Evolutionary conservation across 1,140 invertebrate species (phyloP), one percentile per base, ranked within the genome.

Genomic region (Venturia canescens): DNA sequence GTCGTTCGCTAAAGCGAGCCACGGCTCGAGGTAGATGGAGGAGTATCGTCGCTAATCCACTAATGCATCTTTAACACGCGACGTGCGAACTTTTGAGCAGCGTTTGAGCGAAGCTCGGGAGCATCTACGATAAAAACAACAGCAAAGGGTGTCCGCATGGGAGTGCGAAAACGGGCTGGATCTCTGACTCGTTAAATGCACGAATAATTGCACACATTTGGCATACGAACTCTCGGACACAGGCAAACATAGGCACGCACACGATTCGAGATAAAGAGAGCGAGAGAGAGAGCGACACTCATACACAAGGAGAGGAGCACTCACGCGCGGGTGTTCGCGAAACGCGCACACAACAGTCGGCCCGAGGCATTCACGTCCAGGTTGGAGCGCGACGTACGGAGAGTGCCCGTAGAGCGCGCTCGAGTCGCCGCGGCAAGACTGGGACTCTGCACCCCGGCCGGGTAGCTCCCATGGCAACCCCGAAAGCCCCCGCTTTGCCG

Each of bases 381-480:
- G 38, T 16, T n/a, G 38, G 79, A 83, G 80, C 80, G 80, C 78
- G 48, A 78, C 27, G 38, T 50, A 71, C 80, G 57, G 29, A 69
- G 18, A 31, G 18, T 69, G 7, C 15, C 66, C 66, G 66, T 69
- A 69, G 80, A 83, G 80, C 83, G 74, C 83, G 80, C 80, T 80
- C 66, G 78, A 83, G 80, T 83, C 83, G 83, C 80, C 83, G 78
- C 83, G 80, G 83, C 80, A 83, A 83, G 80, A 83, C 83, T 83
- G 83, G 80, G 78, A 63, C 80, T 81, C 83, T 83, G 83, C 80
- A 79, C 66, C 83, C 83, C 80, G 83, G 83, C 83, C 83, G 83
- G 83, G 83, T 83, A 83, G 83, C 83, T 83, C 83, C 83, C 83
- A 83, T 83, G 80, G 83, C 83, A 83, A 83, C 83, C 83, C 78